These are phyloP conservation scores for Oreotrochilus melanogaster DNA, from an alignment of 2,113 vertebrate genomes.

Conservation along the genomic window DNA sequence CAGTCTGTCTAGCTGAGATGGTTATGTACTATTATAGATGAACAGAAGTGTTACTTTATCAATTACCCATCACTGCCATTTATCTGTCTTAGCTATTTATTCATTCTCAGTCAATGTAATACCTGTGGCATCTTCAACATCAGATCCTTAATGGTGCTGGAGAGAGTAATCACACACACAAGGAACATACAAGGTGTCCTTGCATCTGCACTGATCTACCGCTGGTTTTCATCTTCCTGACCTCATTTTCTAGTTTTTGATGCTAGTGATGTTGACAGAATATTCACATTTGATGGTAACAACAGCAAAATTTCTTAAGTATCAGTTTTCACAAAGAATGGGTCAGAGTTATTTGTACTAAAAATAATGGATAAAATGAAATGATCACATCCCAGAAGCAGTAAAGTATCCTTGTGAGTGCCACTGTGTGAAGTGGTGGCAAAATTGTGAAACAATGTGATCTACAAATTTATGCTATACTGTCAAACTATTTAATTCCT, in stretches of 20 bases:
- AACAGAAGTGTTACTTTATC: not conserved
- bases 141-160: not conserved
- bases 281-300: not conserved
- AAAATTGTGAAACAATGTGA: not conserved
- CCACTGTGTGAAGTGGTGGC: not conserved
- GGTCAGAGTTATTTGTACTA: not conserved
- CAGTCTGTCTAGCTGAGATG: not conserved
- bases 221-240: not conserved
- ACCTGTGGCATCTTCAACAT: not conserved
- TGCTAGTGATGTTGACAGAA: not conserved
- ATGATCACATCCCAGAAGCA: accelerated
- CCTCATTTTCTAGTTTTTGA: not conserved
- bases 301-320: not conserved
- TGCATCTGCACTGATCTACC: not conserved
- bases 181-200: not conserved
- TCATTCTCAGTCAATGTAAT: not conserved
- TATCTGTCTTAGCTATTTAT: not conserved
- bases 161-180: not conserved
- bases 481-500: not conserved
- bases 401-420: not conserved
- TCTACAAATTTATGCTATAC: not conserved
- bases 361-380: not conserved
- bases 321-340: not conserved
- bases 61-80: not conserved
- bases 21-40: not conserved